Evolutionary conservation across 2,113 vertebrate species (phyloP), one percentile per base, ranked within the genome.

Genomic region (Menura novaehollandiae): DNA sequence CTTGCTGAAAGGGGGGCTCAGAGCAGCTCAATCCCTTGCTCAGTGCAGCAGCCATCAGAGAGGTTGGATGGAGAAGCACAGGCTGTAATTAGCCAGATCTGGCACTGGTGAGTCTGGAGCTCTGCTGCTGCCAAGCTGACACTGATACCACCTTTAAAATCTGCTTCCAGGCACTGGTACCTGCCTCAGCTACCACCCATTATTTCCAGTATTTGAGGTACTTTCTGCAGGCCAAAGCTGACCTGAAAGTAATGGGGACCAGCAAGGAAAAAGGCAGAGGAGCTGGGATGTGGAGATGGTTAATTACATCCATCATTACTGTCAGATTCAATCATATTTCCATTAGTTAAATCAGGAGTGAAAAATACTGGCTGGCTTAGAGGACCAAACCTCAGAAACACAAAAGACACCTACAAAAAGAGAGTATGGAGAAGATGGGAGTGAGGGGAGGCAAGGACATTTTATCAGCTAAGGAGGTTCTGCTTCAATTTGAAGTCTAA

Each of bases 361-460:
- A 32, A 68, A 84, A 95, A 32, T 24, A 32, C 4, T 35, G 53
- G 11, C 51, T 69, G 44, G 46, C 43, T 37, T 7, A 26, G 26
- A 41, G 15, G 20, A 32, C 3, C 28, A 39, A 81, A 74, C 5
- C 27, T 80, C 51, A 75, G 58, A 60, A 71, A 77, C 0, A 4
- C 15, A 39, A 11, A 69, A 49, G 4, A 69, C 73, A 49, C 5
- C 30, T 33, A 3, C 21, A 2, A 7, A 44, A 83, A 73, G 5
- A 55, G 10, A 59, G 56, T 0, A 1, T 22, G 35, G 44, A 30
- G 6, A 28, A 76, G 27, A 39, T 3, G 13, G 7, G 3, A 6
- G 5, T 23, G 12, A 53, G 43, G 24, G 20, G 49, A 74, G 18
- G 13, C 13, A 44, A 63, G 24, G 37, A 56, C 80, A 71, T 32